phyloP scores from a whole-genome alignment of 2,113 vertebrate genomes.

The Eolophus roseicapilla region DNA sequence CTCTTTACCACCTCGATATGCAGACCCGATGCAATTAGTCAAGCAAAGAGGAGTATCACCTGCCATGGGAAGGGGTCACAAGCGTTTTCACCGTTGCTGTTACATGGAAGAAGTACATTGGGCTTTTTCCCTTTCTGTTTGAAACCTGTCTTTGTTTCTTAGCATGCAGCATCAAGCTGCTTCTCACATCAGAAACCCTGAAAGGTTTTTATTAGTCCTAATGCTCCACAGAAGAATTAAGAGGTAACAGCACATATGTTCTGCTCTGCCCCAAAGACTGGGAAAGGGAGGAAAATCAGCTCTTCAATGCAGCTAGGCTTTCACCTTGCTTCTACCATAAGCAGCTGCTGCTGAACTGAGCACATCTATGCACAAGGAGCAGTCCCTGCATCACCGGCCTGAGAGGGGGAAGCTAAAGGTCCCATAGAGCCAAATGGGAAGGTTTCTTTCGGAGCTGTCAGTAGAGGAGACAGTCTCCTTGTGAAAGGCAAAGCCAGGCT shows the following conservation, averaged over 20 bases:
- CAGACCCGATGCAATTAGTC: background rate
- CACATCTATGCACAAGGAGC: background rate
- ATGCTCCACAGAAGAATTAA: slow-evolving; percentile 35
- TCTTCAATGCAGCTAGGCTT: background rate
- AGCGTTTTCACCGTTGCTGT: background rate
- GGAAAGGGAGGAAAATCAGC: background rate
- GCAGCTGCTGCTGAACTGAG: background rate
- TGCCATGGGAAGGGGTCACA: background rate
- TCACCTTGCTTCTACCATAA: background rate
- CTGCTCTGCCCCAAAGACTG: background rate
- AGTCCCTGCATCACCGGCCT: background rate
- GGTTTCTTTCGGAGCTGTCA: background rate
- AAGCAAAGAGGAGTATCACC: background rate
- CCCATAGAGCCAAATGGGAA: slow-evolving; percentile 22
- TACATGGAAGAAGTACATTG: background rate
- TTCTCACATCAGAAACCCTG: slow-evolving; percentile 30
- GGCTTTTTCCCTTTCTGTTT: background rate
- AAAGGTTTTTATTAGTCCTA: slow-evolving; percentile 56
- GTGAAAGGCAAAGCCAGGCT: background rate
- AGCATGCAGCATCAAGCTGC: background rate
- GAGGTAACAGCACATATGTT: slow-evolving; percentile 20
- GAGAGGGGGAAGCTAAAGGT: slow-evolving; percentile 22
- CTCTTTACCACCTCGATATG: background rate
- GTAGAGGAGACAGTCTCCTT: slow-evolving; percentile 28
- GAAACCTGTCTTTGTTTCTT: slow-evolving; percentile 19